A percentile compares a stretch with the other conserved stretches of the same genome.
Conservation (phyloP, 2,113 vertebrate species). For the Dipodomys stephensi region DNA sequence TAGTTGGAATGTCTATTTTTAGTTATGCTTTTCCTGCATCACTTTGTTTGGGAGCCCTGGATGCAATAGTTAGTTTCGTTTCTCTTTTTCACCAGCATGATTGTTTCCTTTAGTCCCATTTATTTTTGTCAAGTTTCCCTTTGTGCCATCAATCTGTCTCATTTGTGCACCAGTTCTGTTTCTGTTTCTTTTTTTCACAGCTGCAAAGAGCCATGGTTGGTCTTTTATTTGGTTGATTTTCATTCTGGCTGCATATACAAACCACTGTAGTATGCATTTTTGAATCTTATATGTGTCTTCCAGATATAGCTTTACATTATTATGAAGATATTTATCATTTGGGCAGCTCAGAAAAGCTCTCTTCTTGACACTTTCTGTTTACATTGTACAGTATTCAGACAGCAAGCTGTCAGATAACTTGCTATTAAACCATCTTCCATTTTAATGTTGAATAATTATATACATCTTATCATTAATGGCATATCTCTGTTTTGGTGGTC, state of each 20-base stretch:
- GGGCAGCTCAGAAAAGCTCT: slow-evolving; percentile 13
- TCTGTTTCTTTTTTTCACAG: slow-evolving; percentile 7
- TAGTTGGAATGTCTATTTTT: neutral
- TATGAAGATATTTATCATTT: slow-evolving; percentile 48
- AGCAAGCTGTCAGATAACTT: neutral
- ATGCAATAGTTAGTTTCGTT: slow-evolving; percentile 28
- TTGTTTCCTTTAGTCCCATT: slow-evolving; percentile 63
- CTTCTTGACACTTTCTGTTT: slow-evolving; percentile 27
- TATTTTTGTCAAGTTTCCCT: slow-evolving; percentile 62
- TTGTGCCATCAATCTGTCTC: slow-evolving; percentile 63
- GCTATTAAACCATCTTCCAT: neutral
- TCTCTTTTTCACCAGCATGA: slow-evolving; percentile 16
- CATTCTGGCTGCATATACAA: slow-evolving; percentile 54
- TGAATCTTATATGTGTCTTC: slow-evolving; percentile 32
- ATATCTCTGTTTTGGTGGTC: neutral
- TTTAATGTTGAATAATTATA: neutral
- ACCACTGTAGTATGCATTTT: neutral
- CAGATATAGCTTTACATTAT: slow-evolving; percentile 10
- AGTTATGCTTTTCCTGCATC: neutral
- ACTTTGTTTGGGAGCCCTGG: neutral
- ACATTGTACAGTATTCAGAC: neutral
- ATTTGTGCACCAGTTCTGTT: slow-evolving; percentile 8
- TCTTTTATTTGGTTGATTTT: slow-evolving; percentile 60
- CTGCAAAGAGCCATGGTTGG: neutral
- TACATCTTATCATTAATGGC: neutral